Conservation (phyloP, 2,797 vertebrate species). For the Anolis apletophallus region DNA sequence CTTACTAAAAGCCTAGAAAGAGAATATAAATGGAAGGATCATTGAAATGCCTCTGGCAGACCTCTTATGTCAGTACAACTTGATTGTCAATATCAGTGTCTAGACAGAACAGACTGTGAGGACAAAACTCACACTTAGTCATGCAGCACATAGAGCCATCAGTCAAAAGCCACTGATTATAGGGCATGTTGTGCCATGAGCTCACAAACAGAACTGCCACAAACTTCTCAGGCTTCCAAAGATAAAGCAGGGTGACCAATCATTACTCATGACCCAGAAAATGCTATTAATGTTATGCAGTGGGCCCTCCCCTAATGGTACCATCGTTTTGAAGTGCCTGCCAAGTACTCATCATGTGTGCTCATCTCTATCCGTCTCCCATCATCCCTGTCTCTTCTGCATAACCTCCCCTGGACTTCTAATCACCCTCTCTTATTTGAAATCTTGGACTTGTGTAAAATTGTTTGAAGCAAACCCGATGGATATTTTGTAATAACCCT, state of each 20-base stretch:
- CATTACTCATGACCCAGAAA: background rate
- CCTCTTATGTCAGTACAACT: slow-evolving; percentile 21
- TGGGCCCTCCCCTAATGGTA: too few relatives aligned
- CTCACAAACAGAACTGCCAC: background rate
- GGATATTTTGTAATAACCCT: too few relatives aligned
- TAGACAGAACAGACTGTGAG: slow-evolving; percentile 28
- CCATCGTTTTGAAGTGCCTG: too few relatives aligned
- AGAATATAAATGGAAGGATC: slow-evolving; percentile 25
- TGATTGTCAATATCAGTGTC: slow-evolving; percentile 46
- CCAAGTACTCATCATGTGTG: too few relatives aligned
- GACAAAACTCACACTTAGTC: slow-evolving; percentile 21
- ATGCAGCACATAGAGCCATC: slow-evolving; percentile 8
- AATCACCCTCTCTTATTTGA: too few relatives aligned
- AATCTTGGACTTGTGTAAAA: too few relatives aligned
- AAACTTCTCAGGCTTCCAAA: slow-evolving; percentile 6
- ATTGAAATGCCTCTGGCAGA: slow-evolving; percentile 35
- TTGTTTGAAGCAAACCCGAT: too few relatives aligned
- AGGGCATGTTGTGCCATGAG: slow-evolving; percentile 10
- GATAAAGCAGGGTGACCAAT: background rate
- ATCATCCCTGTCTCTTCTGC: too few relatives aligned
- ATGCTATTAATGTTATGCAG: background rate
- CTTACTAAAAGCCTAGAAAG: slow-evolving; percentile 23
- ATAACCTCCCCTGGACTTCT: too few relatives aligned
- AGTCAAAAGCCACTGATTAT: slow-evolving; percentile 35
- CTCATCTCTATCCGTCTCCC: too few relatives aligned